Percentiles rank a stretch among this genome's conserved stretches.
phyloP scores from a whole-genome alignment of 2,797 vertebrate species.

The Coregonus suidteri region DNA sequence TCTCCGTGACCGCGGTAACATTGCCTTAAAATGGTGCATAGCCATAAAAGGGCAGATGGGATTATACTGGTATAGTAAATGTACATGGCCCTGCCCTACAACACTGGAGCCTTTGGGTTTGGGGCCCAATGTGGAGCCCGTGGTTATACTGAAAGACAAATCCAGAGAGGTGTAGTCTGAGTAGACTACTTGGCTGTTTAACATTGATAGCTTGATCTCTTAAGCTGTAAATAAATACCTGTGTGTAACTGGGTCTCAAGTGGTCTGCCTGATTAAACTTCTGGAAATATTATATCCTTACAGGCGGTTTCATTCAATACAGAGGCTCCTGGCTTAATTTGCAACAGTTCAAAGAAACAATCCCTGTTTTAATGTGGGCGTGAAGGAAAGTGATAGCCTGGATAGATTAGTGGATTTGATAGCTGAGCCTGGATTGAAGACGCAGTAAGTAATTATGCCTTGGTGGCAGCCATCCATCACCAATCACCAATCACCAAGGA shows the following conservation, averaged over 20 bases:
- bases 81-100: too few relatives aligned
- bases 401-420: constrained; percentile 48
- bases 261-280: constrained; percentile 19
- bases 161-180: background rate
- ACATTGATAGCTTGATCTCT: constrained; percentile 6
- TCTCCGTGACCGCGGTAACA: too few relatives aligned
- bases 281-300: constrained; percentile 28
- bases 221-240: constrained; percentile 8
- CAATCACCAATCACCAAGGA: constrained; percentile 25
- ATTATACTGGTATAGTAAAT: too few relatives aligned
- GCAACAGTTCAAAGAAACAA: constrained; percentile 27
- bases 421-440: constrained; percentile 43
- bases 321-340: constrained; percentile 17
- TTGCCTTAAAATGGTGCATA: too few relatives aligned
- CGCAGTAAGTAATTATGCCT: constrained; percentile 40
- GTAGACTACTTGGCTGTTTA: background rate
- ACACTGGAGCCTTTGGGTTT: too few relatives aligned
- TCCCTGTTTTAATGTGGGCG: constrained; percentile 13
- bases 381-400: constrained; percentile 47
- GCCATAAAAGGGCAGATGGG: too few relatives aligned
- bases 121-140: too few relatives aligned
- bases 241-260: constrained; percentile 8
- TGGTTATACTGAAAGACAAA: background rate
- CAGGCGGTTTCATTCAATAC: constrained; percentile 21
- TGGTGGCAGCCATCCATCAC: constrained; percentile 35